Base-by-base conservation (phyloP, 2,113 vertebrate genomes). In the Sinocyclocheilus grahami region DNA sequence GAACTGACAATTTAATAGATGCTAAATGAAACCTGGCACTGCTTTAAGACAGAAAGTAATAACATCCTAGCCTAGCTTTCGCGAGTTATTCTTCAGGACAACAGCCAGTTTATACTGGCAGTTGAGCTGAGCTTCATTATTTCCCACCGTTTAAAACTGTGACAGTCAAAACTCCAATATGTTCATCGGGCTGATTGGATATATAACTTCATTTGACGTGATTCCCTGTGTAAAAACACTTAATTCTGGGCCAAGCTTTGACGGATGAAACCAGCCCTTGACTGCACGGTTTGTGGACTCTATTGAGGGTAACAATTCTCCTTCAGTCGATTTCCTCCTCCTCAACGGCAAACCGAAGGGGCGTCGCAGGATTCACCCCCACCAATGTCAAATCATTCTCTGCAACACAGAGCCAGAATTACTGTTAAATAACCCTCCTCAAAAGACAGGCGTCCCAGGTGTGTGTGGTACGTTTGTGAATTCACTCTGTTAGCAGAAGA, bases 391-490 rank as follows among this genome's bases (percentile, higher is more conserved):
- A 78, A 74, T 55, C 33, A 77, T 84, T 86, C 82, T 86, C 82
- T n/a, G 55, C 53, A 74, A 51, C 80, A 51, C 53, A 69, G 83
- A 63, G 48, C 18, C 60, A 82, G 55, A 88, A 87, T 86, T 67
- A 86, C 83, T 85, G 69, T 42, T 84, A 86, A 84, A 84, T 85
- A 62, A 84, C 78, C 75, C 85, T 72, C 78, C 82, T 86, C 78
- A 69, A 83, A 58, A 83, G 55, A 16, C 67, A 86, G 62, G 75
- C 48, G 20, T 67, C 33, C 63, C 7, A n/a, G 46, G 42, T 78
- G 53, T 77, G 65, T 85, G 16, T 8, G 60, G n/a, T 58, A 27
- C 13, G 39, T 39, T 75, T 1, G 22, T 20, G 67, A 77, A 82
- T 53, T 85, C 24, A 42, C 65, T 51, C 37, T 37, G 71, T 60